A percentile compares a stretch with the other conserved stretches of the same genome.
Conservation (phyloP, 2,113 vertebrate genomes). For the Sinocyclocheilus maitianheensis region DNA sequence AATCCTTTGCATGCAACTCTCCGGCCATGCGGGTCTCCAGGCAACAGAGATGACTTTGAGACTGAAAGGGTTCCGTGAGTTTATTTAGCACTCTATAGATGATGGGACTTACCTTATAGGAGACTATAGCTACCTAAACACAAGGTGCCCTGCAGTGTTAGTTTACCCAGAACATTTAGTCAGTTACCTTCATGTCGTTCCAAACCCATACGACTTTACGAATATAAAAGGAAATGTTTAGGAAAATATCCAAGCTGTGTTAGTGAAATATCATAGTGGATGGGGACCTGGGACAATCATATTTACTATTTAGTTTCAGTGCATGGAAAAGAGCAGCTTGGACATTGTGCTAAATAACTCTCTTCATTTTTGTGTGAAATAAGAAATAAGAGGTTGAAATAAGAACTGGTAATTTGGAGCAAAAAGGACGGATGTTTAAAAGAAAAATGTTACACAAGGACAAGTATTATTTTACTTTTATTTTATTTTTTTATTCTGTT, state of each 20-base stretch:
- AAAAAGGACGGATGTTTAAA: no score
- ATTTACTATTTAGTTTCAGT: neutral
- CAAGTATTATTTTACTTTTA: no score
- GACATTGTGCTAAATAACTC: neutral
- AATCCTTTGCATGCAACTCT: conserved; percentile 72
- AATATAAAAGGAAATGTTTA: neutral
- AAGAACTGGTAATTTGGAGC: no score
- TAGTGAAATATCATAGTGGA: neutral
- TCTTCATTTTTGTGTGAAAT: no score
- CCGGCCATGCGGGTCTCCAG: conserved; percentile 50
- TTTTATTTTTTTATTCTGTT: no score
- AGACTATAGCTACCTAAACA: neutral
- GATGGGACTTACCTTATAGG: neutral
- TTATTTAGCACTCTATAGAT: neutral
- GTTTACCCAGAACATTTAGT: neutral
- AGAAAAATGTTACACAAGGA: no score
- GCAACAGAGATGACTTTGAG: conserved; percentile 60
- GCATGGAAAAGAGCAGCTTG: no score
- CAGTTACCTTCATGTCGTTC: neutral
- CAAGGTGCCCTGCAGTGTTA: neutral
- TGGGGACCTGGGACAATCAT: neutral
- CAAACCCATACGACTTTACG: neutral
- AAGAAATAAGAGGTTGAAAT: no score
- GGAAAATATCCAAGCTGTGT: neutral
- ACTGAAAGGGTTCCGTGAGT: conserved; percentile 16